Evolutionary conservation across 2,797 vertebrate species (phyloP).

Genomic region (Prunella strophiata): DNA sequence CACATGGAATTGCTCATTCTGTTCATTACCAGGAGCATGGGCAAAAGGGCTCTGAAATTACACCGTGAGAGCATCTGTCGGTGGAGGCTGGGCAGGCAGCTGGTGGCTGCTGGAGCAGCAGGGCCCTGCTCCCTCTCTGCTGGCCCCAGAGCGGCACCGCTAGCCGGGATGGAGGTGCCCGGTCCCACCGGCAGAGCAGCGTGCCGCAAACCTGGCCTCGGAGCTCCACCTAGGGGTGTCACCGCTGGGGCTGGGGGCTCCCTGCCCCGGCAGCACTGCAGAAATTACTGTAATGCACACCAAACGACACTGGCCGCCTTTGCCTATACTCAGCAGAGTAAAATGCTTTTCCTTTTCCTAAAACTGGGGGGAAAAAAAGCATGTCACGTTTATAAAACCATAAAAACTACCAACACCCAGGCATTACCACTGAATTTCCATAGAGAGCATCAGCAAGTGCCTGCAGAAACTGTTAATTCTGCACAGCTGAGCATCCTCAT

Average conservation of each 20-base stretch:
- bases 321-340: neutral
- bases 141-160: neutral
- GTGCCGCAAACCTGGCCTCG: slow-evolving; percentile 65
- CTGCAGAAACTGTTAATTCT: neutral
- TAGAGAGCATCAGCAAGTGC: neutral
- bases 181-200: neutral
- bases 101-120: neutral
- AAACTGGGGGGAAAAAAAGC: neutral
- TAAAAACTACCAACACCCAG: neutral
- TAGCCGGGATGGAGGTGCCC: neutral
- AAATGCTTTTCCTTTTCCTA: neutral
- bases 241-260: neutral
- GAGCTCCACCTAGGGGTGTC: slow-evolving; percentile 76
- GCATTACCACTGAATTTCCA: neutral
- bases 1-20: neutral
- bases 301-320: neutral
- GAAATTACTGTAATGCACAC: neutral
- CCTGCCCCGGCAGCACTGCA: neutral
- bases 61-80: neutral
- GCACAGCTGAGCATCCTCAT: neutral
- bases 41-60: neutral
- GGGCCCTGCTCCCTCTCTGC: neutral
- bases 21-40: neutral
- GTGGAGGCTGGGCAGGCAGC: neutral
- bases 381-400: neutral